Conservation (phyloP, 2,888 invertebrate genomes). For the Apotomis turbidana region DNA sequence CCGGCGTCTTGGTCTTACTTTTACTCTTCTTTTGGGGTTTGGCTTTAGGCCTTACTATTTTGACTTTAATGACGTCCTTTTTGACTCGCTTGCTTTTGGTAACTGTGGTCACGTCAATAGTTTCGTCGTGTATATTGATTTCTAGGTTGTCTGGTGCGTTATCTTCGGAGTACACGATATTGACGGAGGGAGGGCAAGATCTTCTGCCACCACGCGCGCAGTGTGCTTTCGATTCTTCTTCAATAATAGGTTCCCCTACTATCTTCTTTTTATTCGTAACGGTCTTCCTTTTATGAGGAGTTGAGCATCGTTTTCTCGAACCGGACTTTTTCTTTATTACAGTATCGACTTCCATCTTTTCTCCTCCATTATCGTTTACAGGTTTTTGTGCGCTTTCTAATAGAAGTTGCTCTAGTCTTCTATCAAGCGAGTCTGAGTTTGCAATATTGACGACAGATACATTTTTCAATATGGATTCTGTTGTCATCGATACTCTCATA, state of each 20-base stretch:
- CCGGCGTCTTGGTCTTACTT: conserved; percentile 27
- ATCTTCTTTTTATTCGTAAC: conserved; percentile 49
- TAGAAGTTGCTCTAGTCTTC: conserved; percentile 62
- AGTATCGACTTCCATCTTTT: conserved; percentile 49
- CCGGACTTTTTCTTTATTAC: conserved; percentile 48
- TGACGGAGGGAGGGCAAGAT: conserved; percentile 65
- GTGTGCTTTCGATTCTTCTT: conserved; percentile 64
- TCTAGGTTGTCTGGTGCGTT: conserved; percentile 43
- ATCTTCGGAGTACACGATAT: conserved; percentile 47
- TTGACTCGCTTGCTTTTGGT: conserved; percentile 57
- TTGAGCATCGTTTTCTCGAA: conserved; percentile 62
- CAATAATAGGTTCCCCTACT: conserved; percentile 56
- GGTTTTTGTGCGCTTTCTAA: conserved; percentile 72
- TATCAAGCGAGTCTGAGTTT: conserved; percentile 63
- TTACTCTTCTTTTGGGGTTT: conserved; percentile 47
- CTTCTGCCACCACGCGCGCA: conserved; percentile 59
- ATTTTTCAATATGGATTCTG: conserved; percentile 62
- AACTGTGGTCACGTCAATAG: conserved; percentile 25
- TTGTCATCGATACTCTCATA: conserved; percentile 44
- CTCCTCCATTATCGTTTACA: conserved; percentile 37
- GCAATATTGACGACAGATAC: conserved; percentile 57
- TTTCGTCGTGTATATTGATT: conserved; percentile 45
- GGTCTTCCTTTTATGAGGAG: conserved; percentile 60
- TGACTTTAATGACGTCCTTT: conserved; percentile 74
- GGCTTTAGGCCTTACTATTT: conserved; percentile 66